Percentiles rank a stretch among this genome's conserved stretches.
Conservation (phyloP, 1,140 invertebrate species). For the Augochlora pura region DNA sequence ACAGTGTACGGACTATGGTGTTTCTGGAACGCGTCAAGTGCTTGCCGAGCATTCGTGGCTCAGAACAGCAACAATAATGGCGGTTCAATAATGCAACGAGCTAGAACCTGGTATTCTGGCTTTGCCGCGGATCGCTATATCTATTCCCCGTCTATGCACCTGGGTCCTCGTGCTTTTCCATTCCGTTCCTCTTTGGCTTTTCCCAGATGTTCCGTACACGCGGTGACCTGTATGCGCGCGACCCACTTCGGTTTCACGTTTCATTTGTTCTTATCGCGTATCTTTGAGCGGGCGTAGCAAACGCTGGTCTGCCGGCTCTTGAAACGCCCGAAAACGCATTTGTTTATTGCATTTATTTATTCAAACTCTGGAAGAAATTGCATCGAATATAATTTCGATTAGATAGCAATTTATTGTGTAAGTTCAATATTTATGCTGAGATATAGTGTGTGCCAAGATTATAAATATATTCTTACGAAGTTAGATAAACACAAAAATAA, state of each 20-base stretch:
- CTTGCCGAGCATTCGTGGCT: constrained; percentile 32
- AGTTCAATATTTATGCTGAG: no score
- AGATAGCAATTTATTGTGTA: no score
- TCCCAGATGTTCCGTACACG: not conserved
- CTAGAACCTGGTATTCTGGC: constrained; percentile 21
- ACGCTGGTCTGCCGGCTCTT: no score
- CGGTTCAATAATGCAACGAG: constrained; percentile 36
- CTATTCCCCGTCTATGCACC: not conserved
- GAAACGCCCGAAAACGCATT: no score
- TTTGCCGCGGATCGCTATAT: constrained; percentile 19
- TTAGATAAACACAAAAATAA: no score
- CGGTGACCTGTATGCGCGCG: not conserved
- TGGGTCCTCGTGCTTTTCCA: not conserved
- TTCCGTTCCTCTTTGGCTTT: constrained; percentile 10
- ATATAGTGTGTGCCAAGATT: no score
- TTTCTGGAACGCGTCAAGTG: constrained; percentile 40
- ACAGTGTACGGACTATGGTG: constrained; percentile 4
- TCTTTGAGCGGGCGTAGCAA: not conserved
- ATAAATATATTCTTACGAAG: no score
- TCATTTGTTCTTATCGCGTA: not conserved
- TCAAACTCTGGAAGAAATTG: no score
- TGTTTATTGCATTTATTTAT: no score
- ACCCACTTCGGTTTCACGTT: not conserved
- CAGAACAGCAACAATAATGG: constrained; percentile 38
- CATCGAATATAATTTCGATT: no score